Conservation (phyloP, 2,888 invertebrate species). For the Tyria jacobaeae region DNA sequence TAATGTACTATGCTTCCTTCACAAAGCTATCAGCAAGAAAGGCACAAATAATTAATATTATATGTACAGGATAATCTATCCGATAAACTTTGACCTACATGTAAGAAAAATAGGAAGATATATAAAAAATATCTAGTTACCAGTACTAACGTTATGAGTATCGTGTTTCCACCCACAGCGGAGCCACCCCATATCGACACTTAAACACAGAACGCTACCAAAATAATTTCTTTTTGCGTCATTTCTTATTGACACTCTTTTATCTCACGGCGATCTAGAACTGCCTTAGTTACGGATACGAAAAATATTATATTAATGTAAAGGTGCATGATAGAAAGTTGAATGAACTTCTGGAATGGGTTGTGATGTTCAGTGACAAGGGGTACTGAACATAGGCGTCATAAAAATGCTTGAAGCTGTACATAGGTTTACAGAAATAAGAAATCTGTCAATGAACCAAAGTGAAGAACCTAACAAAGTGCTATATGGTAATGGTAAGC, state of each 20-base stretch:
- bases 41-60: not conserved
- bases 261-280: slow-evolving; percentile 14
- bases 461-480: too few species aligned
- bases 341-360: not conserved
- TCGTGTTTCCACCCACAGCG: slow-evolving; percentile 15
- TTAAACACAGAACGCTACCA: slow-evolving; percentile 20
- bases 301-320: slow-evolving; percentile 4
- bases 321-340: not conserved
- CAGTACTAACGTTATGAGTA: slow-evolving; percentile 11
- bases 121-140: slow-evolving; percentile 14
- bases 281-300: slow-evolving; percentile 9
- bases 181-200: slow-evolving; percentile 1
- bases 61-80: not conserved
- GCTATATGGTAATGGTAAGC: too few species aligned
- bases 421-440: not conserved
- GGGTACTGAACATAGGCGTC: not conserved
- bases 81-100: not conserved
- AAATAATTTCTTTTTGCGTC: slow-evolving; percentile 31
- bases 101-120: slow-evolving; percentile 1
- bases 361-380: not conserved
- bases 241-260: slow-evolving; percentile 44
- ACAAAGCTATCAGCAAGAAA: not conserved
- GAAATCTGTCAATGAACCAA: too few species aligned
- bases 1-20: not conserved
- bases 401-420: not conserved